Evolutionary conservation across 2,888 invertebrate species (phyloP), one percentile per base, ranked within the genome.

Genomic region (Noctua comes): DNA sequence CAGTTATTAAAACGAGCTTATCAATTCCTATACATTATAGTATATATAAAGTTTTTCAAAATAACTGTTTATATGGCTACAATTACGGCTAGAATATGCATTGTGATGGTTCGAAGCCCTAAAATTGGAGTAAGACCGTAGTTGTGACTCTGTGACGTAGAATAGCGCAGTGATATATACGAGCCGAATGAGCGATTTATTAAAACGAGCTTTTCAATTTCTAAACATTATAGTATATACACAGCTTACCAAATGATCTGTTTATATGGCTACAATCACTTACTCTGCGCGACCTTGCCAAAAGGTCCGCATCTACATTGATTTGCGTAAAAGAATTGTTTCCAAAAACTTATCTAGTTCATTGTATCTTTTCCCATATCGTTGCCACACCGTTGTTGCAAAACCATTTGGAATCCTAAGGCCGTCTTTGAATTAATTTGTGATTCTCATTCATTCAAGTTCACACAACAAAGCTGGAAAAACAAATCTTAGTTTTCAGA

Each of bases 121-220:
- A 93, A 93, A 93, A 92, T 86, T 86, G 80, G 68, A 68, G 86
- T n/a, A 80, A 51, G 48, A 27, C 66, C 21, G 59, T 46, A n/a
- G 54, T 40, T 74, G 86, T 96, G 59, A 7, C 31, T 31, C 24
- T 43, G 65, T 66, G 96, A 96, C 96, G 96, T 96, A 94, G 93
- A 88, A 83, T 80, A 77, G 83, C 87, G 86, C 85, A 81, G 90
- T 90, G 93, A 95, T 96, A 96, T 95, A 96, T 96, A 96, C 93
- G 85, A 88, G 89, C 76, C 92, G 82, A 88, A 80, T 85, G 88
- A 89, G 92, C 94, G 95, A 36, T 36, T 36, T 36, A 36, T 36
- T 36, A 36, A 36, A 36, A 36, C 36, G 36, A 36, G 36, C 36
- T 36, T 36, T 36, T 36, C 36, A 36, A 36, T 36, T 36, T 5